Evolutionary conservation across 2,113 vertebrate species (phyloP), one percentile per base, ranked within the genome.

Genomic region (Otocyon megalotis): DNA sequence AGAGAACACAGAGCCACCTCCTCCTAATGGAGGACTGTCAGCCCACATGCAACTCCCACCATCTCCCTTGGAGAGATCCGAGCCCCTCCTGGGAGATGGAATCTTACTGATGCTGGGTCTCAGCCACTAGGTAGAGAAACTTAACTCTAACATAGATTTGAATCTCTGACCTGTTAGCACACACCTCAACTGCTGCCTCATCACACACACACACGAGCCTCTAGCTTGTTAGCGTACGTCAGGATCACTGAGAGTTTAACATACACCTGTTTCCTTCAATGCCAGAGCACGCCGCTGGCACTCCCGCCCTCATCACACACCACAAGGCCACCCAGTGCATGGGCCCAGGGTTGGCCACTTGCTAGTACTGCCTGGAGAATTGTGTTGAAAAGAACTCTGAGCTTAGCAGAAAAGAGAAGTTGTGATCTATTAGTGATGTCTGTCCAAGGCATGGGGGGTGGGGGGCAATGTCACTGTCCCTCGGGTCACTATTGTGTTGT

Each of bases 241-340:
- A 0, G 30, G 69, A 19, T 79, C 56, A 2, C 35, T 8, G 56
- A n/a, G 69, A 71, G 19, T 91, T 85, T 32, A 79, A 35, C 26
- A 17, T 16, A 19, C 26, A 63, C 48, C 74, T 94, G 11, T 58
- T 80, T 79, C 74, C 53, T 80, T 77, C 63, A 35, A 0, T 22
- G 14, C 20, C 2, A 1, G 2, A 3, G 35, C 11, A 2, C 30
- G 35, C n/a, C 3, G 14, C n/a, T n/a, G 16, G 63, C 79, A n/a
- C 71, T 65, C 15, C 7, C 63, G 82, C 28, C n/a, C n/a, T 8
- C 32, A 43, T 3, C 50, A 13, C 22, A 62, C 6, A 63, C 60
- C 54, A 16, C 0, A 1, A 50, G 56, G 16, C 17, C 54, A 28
- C 53, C 69, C 2, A 13, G 48, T 14, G 2, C 8, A 0, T n/a